These are phyloP conservation scores for Ptycholaimellus sp. DNA, from an alignment of 2,888 invertebrate species.

Conservation along the genomic window DNA sequence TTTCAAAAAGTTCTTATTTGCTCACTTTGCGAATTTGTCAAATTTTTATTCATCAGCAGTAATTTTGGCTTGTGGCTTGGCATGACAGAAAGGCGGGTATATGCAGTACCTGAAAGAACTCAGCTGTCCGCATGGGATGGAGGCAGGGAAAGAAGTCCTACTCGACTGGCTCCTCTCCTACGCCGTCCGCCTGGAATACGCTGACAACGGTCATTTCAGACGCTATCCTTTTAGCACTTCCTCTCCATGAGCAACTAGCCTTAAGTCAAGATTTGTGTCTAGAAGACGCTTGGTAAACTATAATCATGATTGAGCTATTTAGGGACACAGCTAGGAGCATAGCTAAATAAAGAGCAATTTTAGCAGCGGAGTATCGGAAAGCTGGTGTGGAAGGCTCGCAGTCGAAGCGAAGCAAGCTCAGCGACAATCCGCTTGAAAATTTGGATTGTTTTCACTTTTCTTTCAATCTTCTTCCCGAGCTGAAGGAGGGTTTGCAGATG, in stretches of 20 bases:
- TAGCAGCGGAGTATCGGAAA: slow-evolving; percentile 38
- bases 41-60: neutral
- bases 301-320: too few species aligned
- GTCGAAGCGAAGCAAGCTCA: slow-evolving; percentile 36
- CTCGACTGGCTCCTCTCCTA: slow-evolving; percentile 27
- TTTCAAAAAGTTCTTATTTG: slow-evolving; percentile 32
- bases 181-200: slow-evolving; percentile 40
- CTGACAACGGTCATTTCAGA: slow-evolving; percentile 42
- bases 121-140: slow-evolving; percentile 1
- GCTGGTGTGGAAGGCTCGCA: slow-evolving; percentile 36
- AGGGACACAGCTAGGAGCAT: too few species aligned
- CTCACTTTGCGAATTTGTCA: neutral
- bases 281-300: too few species aligned
- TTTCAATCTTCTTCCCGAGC: too few species aligned
- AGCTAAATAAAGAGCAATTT: too few species aligned
- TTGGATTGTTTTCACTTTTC: too few species aligned
- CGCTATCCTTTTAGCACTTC: too few species aligned
- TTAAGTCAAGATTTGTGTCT: too few species aligned
- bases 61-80: slow-evolving; percentile 3
- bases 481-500: slow-evolving; percentile 42
- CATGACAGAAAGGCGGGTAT: too few species aligned
- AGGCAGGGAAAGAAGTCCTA: slow-evolving; percentile 9
- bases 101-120: slow-evolving; percentile 4
- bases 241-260: too few species aligned
- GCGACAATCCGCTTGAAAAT: slow-evolving; percentile 57